phyloP scores from a whole-genome alignment of 2,888 invertebrate genomes.

The Eustalomyia histrio region DNA sequence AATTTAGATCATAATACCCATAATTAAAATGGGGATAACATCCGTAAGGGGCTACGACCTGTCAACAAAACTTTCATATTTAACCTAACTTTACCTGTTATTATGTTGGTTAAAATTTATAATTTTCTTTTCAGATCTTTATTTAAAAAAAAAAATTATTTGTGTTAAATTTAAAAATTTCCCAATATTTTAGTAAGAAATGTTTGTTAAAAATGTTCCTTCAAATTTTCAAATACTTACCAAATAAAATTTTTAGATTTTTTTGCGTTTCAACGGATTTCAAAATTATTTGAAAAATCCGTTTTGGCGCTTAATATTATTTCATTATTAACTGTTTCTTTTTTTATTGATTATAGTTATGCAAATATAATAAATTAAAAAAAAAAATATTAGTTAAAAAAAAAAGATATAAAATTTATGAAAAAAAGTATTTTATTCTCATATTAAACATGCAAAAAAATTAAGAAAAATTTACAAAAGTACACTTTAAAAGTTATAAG shows the following conservation, averaged over 20 bases:
- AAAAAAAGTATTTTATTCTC: background rate
- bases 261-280: conserved; percentile 63
- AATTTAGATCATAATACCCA: too few species aligned
- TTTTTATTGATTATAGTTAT: too few species aligned
- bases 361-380: background rate
- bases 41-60: too few species aligned
- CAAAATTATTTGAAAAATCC: conserved; percentile 63
- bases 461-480: conserved; percentile 5
- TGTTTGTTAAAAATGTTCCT: background rate
- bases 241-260: conserved; percentile 49
- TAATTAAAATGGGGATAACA: too few species aligned
- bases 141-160: background rate
- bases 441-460: background rate
- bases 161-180: background rate
- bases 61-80: background rate
- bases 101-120: background rate
- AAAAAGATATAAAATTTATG: background rate
- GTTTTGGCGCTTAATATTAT: conserved; percentile 62
- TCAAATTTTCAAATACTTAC: conserved; percentile 45
- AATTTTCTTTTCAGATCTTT: background rate
- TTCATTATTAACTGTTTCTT: conserved; percentile 59
- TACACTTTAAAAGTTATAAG: conserved; percentile 7
- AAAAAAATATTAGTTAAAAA: conserved; percentile 26
- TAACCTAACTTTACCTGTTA: background rate
- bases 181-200: too few species aligned